Percentiles rank a stretch among this genome's conserved stretches.
Evolutionary conservation across 2,888 invertebrate species (phyloP).

Genomic region (Perithous albicinctus): DNA sequence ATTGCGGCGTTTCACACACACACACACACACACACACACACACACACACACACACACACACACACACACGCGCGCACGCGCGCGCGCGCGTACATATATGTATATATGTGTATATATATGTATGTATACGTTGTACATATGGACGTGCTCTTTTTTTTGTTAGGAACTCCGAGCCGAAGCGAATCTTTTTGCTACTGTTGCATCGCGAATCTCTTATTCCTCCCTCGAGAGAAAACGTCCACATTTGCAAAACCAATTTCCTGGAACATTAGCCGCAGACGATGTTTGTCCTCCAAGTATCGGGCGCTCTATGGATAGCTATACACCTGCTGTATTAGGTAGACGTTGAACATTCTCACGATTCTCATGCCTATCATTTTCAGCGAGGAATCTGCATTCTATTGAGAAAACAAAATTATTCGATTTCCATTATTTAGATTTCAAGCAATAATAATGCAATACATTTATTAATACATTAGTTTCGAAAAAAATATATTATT

Average conservation of each 20-base stretch:
- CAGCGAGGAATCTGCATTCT: background rate
- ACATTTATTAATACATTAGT: no score
- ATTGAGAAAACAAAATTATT: background rate
- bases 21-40: no score
- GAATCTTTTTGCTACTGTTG: constrained; percentile 33
- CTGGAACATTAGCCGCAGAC: constrained; percentile 83
- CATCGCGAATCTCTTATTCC: constrained; percentile 73
- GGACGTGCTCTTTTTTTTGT: constrained; percentile 26
- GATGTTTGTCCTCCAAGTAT: constrained; percentile 69
- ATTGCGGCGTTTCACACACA: background rate
- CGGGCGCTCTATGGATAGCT: constrained; percentile 15
- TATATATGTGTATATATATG: constrained; percentile 1
- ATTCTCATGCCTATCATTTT: background rate
- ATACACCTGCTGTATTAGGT: background rate
- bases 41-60: no score
- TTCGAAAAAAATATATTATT: no score
- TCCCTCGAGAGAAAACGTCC: constrained; percentile 79
- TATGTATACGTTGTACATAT: background rate
- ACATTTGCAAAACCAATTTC: constrained; percentile 82
- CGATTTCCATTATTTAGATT: background rate
- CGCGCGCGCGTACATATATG: no score
- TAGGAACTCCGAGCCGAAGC: constrained; percentile 30
- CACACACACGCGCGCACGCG: no score
- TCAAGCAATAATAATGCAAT: background rate
- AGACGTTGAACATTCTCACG: background rate